Conservation (phyloP, 2,888 invertebrate species). For the Sepiola atlantica region DNA sequence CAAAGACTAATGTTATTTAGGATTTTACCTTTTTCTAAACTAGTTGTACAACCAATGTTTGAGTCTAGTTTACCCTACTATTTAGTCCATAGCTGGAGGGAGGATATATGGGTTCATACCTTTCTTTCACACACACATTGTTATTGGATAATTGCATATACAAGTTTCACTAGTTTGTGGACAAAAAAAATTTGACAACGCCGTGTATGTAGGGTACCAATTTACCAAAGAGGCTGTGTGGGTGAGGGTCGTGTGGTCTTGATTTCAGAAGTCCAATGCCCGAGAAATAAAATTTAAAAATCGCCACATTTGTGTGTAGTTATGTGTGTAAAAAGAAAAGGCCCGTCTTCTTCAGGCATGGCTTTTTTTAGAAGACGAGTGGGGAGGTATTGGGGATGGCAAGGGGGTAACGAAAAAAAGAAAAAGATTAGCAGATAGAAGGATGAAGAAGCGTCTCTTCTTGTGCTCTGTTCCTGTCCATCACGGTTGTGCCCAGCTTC, state of each 20-base stretch:
- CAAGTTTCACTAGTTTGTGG: not conserved
- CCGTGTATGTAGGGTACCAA: not conserved
- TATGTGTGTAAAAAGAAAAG: not conserved
- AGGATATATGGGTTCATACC: too few species aligned
- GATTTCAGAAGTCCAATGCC: not conserved
- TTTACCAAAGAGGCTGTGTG: not conserved
- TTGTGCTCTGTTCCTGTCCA: not conserved
- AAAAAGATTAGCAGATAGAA: not conserved
- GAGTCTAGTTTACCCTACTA: too few species aligned
- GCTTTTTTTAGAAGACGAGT: not conserved
- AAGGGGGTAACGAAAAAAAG: not conserved
- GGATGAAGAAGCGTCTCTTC: not conserved
- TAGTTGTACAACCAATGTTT: too few species aligned
- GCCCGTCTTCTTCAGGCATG: not conserved
- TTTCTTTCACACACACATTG: not conserved
- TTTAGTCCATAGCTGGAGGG: too few species aligned
- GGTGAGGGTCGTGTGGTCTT: too few species aligned
- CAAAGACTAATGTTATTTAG: too few species aligned
- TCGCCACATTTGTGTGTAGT: slow-evolving; percentile 21
- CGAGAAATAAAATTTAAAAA: not conserved
- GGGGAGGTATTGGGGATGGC: not conserved
- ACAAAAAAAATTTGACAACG: not conserved
- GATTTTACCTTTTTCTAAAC: too few species aligned
- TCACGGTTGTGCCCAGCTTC: not conserved
- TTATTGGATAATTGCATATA: not conserved